Percentiles rank a stretch among this genome's conserved stretches.
phyloP scores from a whole-genome alignment of 2,888 invertebrate genomes.

The Drosophila paranaensis region DNA sequence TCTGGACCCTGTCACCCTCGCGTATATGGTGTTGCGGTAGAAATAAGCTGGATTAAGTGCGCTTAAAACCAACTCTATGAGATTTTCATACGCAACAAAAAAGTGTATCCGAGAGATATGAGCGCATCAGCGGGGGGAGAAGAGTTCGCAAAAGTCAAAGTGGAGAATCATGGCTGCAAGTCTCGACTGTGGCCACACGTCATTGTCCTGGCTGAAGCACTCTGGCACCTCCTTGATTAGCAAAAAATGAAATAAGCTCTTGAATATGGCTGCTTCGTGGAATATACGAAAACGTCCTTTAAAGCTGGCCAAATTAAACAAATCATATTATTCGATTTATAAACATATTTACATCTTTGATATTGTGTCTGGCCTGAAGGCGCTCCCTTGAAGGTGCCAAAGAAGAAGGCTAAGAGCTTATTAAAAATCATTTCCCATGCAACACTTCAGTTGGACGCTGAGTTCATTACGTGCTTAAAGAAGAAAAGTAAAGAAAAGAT shows the following conservation, averaged over 20 bases:
- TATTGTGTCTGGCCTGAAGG: too few relatives aligned
- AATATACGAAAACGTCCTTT: neutral
- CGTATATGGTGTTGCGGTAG: conserved; percentile 45
- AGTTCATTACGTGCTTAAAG: too few relatives aligned
- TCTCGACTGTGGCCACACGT: neutral
- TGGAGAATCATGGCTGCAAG: neutral
- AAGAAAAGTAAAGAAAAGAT: too few relatives aligned
- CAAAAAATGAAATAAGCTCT: conserved; percentile 8
- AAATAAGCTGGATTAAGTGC: conserved; percentile 76
- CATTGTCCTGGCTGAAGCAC: conserved; percentile 13
- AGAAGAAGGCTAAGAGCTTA: too few relatives aligned
- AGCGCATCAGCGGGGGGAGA: conserved; percentile 3
- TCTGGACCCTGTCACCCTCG: neutral
- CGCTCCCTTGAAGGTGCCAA: neutral
- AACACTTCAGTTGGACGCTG: too few relatives aligned
- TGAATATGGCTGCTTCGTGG: neutral
- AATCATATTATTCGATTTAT: conserved; percentile 6
- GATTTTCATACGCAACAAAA: conserved; percentile 48
- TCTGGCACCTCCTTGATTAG: conserved; percentile 20
- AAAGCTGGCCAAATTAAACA: conserved; percentile 1
- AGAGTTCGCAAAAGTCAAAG: neutral
- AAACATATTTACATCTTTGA: neutral
- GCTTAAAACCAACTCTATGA: conserved; percentile 69
- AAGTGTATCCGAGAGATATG: conserved; percentile 23
- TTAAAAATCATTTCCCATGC: too few relatives aligned